Base-by-base conservation (phyloP, 1,140 invertebrate species). In the Linepithema humile region DNA sequence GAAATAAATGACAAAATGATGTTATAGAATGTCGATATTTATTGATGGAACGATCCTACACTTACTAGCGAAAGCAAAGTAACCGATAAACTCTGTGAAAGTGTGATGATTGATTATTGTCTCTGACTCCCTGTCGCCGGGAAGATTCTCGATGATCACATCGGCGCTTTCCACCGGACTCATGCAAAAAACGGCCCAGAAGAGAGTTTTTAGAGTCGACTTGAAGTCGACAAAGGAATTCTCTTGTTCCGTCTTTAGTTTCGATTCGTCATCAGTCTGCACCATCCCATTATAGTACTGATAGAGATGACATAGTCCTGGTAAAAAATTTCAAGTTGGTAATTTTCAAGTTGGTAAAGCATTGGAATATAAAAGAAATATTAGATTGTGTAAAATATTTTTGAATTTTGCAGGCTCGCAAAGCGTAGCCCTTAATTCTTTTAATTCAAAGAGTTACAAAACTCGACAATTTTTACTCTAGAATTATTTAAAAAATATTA, bases 141-240 rank as follows among this genome's bases (percentile, higher is more conserved):
- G 94, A n/a, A 95, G 87, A 86, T 96, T 96, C 87, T 95, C 95
- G 6, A 96, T 95, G 17, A 96, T 92, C 7, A 97, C 96, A 62
- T 96, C 95, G 15, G 96, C 96, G 35, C 96, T 95, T 89, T 96
- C 95, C 62, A 96, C 92, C 2, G 96, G 95, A 0, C 95, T 95
- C 95, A 97, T 96, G 67, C 96, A 96, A 89, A 97, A 97, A 84
- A 97, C 95, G 0, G 96, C 96, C 97, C 97, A 97, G 91, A 97
- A 97, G 38, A 97, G 94, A 5, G 96, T 97, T 89, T 96, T 96
- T 50, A 97, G 92, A 6, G 96, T 97, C 50, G 94, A 95, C 3
- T 82, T 32, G 59, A 96, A 94, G 70, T 94, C 94, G 2, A 96
- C 94, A 86, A 96, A 96, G 0, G 95, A 96, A 32, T 89, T 91